A percentile compares a stretch with the other conserved stretches of the same genome.
phyloP scores from a whole-genome alignment of 2,113 vertebrate species.

The Dendrocopos noguchii region DNA sequence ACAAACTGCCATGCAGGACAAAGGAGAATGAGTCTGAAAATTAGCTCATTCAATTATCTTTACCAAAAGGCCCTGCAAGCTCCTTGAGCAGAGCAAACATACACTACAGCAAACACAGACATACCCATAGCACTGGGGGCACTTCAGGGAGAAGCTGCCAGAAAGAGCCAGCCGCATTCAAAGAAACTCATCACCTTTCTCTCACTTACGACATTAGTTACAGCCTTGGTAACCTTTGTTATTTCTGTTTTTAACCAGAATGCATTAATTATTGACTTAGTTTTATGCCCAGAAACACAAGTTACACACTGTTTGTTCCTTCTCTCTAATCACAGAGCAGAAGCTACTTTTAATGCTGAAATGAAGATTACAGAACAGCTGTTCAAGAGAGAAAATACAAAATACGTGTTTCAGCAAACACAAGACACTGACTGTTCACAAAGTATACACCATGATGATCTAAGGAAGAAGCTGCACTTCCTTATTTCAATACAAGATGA shows the following conservation, averaged over 20 bases:
- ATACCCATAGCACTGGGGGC: accelerated
- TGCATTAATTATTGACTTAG: neutral
- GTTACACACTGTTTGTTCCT: neutral
- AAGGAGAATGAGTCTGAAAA: neutral
- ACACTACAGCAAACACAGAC: neutral
- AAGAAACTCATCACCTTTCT: neutral
- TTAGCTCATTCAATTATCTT: accelerated
- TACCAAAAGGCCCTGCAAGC: neutral
- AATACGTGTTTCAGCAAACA: neutral
- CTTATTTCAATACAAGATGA: neutral
- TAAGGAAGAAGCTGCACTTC: conserved; percentile 44
- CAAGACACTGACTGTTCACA: neutral
- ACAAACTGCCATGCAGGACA: neutral
- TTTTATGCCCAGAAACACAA: neutral
- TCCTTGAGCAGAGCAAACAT: neutral
- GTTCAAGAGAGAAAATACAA: neutral
- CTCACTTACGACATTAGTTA: neutral
- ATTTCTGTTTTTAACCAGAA: neutral
- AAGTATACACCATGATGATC: neutral
- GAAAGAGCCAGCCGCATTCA: neutral
- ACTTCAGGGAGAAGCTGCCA: neutral
- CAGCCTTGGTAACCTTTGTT: neutral
- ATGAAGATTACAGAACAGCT: neutral
- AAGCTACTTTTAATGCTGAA: neutral
- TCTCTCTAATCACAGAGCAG: neutral